These are phyloP conservation scores for Daubentonia madagascariensis DNA, from an alignment of 2,113 vertebrate species.

Conservation along the genomic window DNA sequence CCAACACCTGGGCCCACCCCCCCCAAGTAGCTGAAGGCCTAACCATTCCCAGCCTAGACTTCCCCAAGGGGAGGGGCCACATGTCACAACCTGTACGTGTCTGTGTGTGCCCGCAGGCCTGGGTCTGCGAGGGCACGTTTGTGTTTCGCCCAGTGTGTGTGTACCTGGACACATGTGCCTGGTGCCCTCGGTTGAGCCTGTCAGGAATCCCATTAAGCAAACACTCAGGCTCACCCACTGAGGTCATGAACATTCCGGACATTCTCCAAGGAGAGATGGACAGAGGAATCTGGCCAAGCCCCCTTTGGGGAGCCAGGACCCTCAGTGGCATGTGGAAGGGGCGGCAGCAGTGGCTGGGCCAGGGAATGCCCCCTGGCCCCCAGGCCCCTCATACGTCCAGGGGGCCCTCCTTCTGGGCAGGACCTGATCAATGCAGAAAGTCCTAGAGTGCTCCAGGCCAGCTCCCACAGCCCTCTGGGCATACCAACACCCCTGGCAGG, in stretches of 20 bases:
- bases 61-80: not conserved
- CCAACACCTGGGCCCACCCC: not conserved
- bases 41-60: not conserved
- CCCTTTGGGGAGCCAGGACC: not conserved
- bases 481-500: not conserved
- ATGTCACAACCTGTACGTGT: not conserved
- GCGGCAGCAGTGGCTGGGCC: not conserved
- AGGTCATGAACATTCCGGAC: constrained; percentile 61
- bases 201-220: constrained; percentile 66
- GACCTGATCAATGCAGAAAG: not conserved
- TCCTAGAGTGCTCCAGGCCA: not conserved
- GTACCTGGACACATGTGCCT: constrained; percentile 26
- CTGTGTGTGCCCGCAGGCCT: not conserved
- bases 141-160: not conserved
- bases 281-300: not conserved
- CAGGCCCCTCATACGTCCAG: not conserved
- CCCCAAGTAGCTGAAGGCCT: not conserved
- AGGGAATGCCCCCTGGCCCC: not conserved
- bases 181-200: not conserved
- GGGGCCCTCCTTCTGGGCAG: not conserved
- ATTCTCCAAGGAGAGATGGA: constrained; percentile 42
- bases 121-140: not conserved
- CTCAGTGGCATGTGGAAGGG: not conserved
- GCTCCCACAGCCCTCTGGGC: not conserved
- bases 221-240: constrained; percentile 38